Percentiles rank a stretch among this genome's conserved stretches.
phyloP scores from a whole-genome alignment of 2,888 invertebrate species.

The Drosophila diplacantha region DNA sequence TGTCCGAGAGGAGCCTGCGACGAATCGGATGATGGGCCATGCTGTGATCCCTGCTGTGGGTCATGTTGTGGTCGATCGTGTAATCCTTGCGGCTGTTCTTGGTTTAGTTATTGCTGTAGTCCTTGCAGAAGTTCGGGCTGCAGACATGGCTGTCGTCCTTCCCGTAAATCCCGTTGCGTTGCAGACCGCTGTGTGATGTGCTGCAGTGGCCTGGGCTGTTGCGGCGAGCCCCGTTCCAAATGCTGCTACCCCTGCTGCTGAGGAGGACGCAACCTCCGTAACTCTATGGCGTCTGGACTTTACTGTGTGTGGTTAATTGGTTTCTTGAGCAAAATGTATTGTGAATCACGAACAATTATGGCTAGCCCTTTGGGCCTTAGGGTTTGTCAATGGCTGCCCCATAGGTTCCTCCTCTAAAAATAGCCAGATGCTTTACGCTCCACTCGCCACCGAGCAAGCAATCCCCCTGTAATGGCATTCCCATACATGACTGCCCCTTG shows the following conservation, averaged over 20 bases:
- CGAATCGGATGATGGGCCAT: background rate
- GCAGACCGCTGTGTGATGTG: slow-evolving; percentile 16
- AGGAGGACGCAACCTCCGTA: background rate
- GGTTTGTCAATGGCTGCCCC: background rate
- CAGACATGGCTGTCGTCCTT: background rate
- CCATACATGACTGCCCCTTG: slow-evolving; percentile 63
- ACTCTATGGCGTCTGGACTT: slow-evolving; percentile 14
- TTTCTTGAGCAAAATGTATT: slow-evolving; percentile 21
- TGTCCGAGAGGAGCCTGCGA: background rate
- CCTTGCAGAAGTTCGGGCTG: background rate
- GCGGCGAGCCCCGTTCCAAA: slow-evolving; percentile 12
- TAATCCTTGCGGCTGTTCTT: background rate
- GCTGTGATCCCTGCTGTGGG: background rate
- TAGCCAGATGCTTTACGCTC: slow-evolving; percentile 48
- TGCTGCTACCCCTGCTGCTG: slow-evolving; percentile 6
- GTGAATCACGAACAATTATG: slow-evolving; percentile 17
- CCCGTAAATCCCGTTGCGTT: background rate
- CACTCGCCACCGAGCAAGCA: slow-evolving; percentile 43
- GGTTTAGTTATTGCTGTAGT: background rate
- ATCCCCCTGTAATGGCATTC: slow-evolving; percentile 60
- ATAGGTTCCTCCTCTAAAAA: slow-evolving; percentile 28
- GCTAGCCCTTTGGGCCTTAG: slow-evolving; percentile 13
- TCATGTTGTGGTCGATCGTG: background rate
- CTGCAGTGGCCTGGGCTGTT: slow-evolving; percentile 15
- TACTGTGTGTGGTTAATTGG: slow-evolving; percentile 28